These are phyloP conservation scores for Amia ocellicauda DNA, from an alignment of 2,113 vertebrate genomes.

Conservation along the genomic window DNA sequence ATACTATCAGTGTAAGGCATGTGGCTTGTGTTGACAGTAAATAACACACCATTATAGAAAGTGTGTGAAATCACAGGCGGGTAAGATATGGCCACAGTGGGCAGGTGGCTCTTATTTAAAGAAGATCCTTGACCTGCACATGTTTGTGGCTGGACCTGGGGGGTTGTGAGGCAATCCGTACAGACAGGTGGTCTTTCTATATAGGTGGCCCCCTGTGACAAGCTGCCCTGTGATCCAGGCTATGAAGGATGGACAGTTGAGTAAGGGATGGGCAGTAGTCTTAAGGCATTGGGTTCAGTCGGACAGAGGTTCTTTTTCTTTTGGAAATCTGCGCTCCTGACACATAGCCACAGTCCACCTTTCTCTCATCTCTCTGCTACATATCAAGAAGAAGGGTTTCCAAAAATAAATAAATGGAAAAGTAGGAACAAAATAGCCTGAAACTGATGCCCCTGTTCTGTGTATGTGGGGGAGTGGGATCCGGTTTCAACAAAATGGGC, in stretches of 20 bases:
- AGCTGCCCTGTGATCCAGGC: background rate
- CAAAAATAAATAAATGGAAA: background rate
- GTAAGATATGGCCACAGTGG: background rate
- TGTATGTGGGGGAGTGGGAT: background rate
- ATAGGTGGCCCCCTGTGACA: background rate
- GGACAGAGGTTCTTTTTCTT: too few relatives aligned
- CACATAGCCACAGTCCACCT: too few relatives aligned
- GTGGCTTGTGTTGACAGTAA: too few relatives aligned
- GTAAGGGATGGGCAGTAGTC: too few relatives aligned
- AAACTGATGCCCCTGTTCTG: background rate
- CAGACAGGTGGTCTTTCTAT: conserved; percentile 1
- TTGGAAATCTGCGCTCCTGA: background rate
- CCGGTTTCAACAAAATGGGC: background rate
- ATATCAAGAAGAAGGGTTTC: conserved; percentile 7
- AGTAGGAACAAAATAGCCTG: too few relatives aligned
- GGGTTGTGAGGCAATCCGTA: background rate
- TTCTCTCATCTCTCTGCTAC: background rate
- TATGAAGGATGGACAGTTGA: background rate
- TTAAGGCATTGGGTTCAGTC: too few relatives aligned
- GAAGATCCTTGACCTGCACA: background rate
- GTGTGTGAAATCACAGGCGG: background rate
- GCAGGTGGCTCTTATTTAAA: conserved; percentile 3
- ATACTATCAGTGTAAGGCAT: too few relatives aligned
- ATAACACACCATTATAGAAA: background rate
- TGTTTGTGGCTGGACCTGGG: background rate